Evolutionary conservation across 2,113 vertebrate species (phyloP).

Genomic region (Mionectes macconnelli): DNA sequence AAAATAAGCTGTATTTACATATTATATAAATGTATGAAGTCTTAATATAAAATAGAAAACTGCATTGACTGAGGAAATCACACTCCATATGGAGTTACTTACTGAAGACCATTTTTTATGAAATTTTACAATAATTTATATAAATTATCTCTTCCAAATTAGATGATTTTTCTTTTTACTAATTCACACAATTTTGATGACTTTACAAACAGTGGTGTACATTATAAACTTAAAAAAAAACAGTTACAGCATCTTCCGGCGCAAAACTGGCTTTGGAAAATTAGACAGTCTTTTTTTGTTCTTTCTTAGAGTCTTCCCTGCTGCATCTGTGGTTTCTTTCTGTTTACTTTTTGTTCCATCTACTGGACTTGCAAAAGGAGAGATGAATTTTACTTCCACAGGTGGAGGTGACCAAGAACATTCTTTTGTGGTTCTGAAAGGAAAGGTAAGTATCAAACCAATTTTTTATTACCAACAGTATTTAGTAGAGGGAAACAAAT

Average conservation of each 20-base stretch:
- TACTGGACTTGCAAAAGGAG: conserved; percentile 83
- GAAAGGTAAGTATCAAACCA: not conserved
- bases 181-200: conserved; percentile 72
- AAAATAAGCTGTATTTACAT: conserved; percentile 89
- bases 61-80: conserved; percentile 75
- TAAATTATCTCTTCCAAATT: conserved; percentile 85
- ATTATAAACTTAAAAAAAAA: conserved; percentile 77
- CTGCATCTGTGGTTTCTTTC: conserved; percentile 38
- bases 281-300: conserved; percentile 80
- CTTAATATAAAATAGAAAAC: conserved; percentile 84
- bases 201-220: conserved; percentile 75
- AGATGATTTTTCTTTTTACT: conserved; percentile 64
- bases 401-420: conserved; percentile 73
- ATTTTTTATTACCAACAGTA: not conserved
- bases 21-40: conserved; percentile 86
- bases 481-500: not conserved
- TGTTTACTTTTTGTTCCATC: conserved; percentile 59
- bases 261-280: conserved; percentile 87
- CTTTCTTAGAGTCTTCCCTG: conserved; percentile 72
- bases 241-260: conserved; percentile 88
- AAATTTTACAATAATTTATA: conserved; percentile 88
- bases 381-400: conserved; percentile 82
- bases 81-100: conserved; percentile 78
- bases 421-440: conserved; percentile 71
- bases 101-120: conserved; percentile 76